Base-by-base conservation (phyloP, 2,113 vertebrate species). In the Ceyx melanurus region DNA sequence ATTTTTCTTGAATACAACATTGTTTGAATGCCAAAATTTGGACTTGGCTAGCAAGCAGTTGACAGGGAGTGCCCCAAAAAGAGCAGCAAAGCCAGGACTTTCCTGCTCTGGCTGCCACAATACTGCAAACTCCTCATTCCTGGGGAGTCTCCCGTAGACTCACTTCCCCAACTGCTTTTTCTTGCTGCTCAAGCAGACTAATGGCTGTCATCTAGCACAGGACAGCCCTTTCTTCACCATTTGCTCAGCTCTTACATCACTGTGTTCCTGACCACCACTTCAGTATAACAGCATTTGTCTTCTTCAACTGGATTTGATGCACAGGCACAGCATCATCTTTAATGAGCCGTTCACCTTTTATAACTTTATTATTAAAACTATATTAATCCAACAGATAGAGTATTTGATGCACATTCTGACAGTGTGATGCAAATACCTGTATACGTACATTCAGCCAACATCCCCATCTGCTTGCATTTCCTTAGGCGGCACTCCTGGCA, bases 401-500 rank as follows among this genome's bases (percentile, higher is more conserved):
- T 23, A 61, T 76, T 94, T 73, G 54, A 68, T 45, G 60, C 60
- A 70, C 57, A 48, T 60, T 81, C n/a, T 87, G 89, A 51, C 72
- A 86, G 15, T 46, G 45, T 51, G 81, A 90, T 91, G 96, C 56
- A 95, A 96, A 97, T 97, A 98, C 96, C 97, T 97, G 95, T 93
- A 97, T 96, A 99, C 99, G 98, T 98, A 99, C 99, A 99, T 97
- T 99, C 99, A 92, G 99, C 99, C 97, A 99, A 98, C 99, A 99
- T 99, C 76, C 99, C 99, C 98, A 99, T 99, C 96, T 99, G 98
- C 93, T 98, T 99, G 98, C 99, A 99, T 87, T 99, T 99, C 94
- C 98, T 97, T 28, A 99, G 98, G 28, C 99, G 98, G 28, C 99
- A 99, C 77, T 99, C 99, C 86, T 99, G 99, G 91, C 99, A 99